Evolutionary conservation across 2,888 invertebrate genomes (phyloP).

Genomic region (Drosophila colorata): DNA sequence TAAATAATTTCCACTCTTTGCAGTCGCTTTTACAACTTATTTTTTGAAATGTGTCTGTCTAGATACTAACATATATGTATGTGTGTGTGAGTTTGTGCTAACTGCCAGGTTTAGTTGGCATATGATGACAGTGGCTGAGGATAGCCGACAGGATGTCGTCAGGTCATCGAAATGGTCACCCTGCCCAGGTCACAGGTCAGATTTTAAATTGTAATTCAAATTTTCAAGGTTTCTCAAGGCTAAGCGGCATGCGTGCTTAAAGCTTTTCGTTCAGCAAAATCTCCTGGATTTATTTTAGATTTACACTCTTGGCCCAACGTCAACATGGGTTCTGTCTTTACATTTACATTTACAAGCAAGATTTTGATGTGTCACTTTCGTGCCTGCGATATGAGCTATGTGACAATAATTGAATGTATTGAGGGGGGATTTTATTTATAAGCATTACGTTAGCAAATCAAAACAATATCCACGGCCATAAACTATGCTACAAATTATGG

Average conservation of each 20-base stretch:
- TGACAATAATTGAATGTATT: background rate
- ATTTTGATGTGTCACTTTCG: constrained; percentile 42
- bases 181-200: background rate
- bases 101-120: constrained; percentile 22
- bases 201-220: background rate
- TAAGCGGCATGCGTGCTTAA: background rate
- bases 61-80: constrained; percentile 18
- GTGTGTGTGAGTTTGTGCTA: constrained; percentile 3
- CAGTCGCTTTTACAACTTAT: constrained; percentile 50
- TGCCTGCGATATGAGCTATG: constrained; percentile 33
- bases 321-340: constrained; percentile 3
- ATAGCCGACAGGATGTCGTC: constrained; percentile 1
- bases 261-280: background rate
- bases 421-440: background rate
- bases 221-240: background rate
- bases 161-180: constrained; percentile 23
- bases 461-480: constrained; percentile 2
- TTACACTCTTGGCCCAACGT: background rate
- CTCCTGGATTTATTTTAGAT: background rate
- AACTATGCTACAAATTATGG: constrained; percentile 2
- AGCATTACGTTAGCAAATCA: constrained; percentile 19
- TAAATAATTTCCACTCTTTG: constrained; percentile 70
- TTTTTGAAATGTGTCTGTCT: constrained; percentile 38
- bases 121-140: constrained; percentile 15
- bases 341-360: constrained; percentile 5